Base-by-base conservation (phyloP, 1,140 invertebrate species). In the Oreohelix idahoensis region DNA sequence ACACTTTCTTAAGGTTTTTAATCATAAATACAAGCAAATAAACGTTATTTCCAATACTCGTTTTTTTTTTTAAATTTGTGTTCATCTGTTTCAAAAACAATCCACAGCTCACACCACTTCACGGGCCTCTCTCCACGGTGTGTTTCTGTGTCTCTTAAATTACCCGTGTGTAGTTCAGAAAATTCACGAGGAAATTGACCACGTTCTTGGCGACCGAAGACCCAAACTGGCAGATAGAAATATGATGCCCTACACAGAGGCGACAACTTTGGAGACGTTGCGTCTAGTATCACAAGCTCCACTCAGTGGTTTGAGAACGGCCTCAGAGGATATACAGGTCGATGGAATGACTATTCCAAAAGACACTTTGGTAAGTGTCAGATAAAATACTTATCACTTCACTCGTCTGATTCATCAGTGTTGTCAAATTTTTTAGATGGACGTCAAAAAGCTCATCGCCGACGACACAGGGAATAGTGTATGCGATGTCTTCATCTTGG, bases 131-230 rank as follows among this genome's bases (percentile, higher is more conserved):
- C 70, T 85, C 79, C 20, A 87, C 53, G 35, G 51, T 29, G 36
- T 90, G 70, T 79, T 88, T 83, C 79, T 87, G 39, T 58, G 87
- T 77, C 75, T 92, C 86, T 20, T 84, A 49, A 45, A 83, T 78
- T 75, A 90, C 94, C 92, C 91, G 10, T 85, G 90, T 26, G 86
- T 92, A 5, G 92, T 92, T 49, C 29, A 66, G 23, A 51, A 63
- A 29, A 84, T 89, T 13, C 86, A 86, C 32, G 74, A 63, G 8
- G 88, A 89, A 51, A 45, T 89, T 5, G 86, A 86, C 53, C 32
- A 29, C 13, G 58, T 76, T 20, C 36, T 88, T 15, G 83, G 83
- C n/a, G 66, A 73, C 5, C n/a, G 81, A 36, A 1, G n/a, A 35
- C 76, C 85, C 0, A 42, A 32, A 0, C 38, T 85, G 42, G 81